Base-by-base conservation (phyloP, 1,140 invertebrate genomes). In the Penaeus indicus region DNA sequence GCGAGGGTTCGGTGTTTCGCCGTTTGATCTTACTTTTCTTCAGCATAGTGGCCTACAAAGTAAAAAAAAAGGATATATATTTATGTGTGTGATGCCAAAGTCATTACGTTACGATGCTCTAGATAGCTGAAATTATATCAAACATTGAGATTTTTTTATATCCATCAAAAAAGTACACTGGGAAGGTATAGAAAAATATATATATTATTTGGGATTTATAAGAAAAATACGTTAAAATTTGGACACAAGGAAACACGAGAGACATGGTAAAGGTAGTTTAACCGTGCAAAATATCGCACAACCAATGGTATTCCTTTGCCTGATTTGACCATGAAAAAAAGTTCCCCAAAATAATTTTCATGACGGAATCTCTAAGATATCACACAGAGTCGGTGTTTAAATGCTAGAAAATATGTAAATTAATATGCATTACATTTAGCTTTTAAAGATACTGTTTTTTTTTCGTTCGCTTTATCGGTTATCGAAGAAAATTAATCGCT, bases 1-100 rank as follows among this genome's bases (percentile, higher is more conserved):
- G 96, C 92, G 96, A 95, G 91, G 96, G 96, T 94, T 97, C 96
- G 90, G 97, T 97, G 93, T 97, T 96, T 91, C 97, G 95, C 92
- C 97, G 94, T 94, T 97, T 97, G 94, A 97, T 97, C 95, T 98
- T 98, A 94, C 95, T 97, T 96, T 98, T 97, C 96, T 97, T 97
- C 94, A 98, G 95, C 96, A 97, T 97, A 92, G 96, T 97, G 93
- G 96, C 96, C 95, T 95, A 93, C 90, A 90, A 91, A 88, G 83
- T 91, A 90, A 84, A 85, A 91, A 91, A 69, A 86, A 78, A 47
- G 78, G 86, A 25, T 38, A 79, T 54, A 32, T 27, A 47, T 75
- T n/a, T n/a, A 47, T 38, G 22, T 84, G 25, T 78, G 27, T 54
- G 47, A 27, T 91, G 21, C 75, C 42, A 79, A 22, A 64, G 60